Percentiles rank a stretch among this genome's conserved stretches.
These are phyloP conservation scores for Isoperla grammatica DNA, from an alignment of 2,888 invertebrate genomes.

Conservation along the genomic window DNA sequence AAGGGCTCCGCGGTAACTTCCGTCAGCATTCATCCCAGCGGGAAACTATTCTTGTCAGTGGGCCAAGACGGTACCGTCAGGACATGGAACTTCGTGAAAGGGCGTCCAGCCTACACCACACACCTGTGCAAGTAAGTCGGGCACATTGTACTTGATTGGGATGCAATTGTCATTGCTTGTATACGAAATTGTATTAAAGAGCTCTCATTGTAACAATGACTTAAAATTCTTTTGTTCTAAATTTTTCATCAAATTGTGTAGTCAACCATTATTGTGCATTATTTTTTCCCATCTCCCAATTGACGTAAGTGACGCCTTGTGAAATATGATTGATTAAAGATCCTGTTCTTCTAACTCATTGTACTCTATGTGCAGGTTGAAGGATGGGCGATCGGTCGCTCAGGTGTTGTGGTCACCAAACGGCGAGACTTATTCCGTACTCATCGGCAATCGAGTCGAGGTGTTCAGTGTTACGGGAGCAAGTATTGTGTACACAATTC, in stretches of 20 bases:
- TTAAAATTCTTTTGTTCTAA: not conserved
- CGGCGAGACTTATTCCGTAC: conserved; percentile 70
- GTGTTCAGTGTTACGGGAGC: conserved; percentile 77
- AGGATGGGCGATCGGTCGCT: conserved; percentile 19
- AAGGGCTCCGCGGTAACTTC: conserved; percentile 63
- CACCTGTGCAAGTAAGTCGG: conserved; percentile 54
- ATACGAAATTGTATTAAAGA: not conserved
- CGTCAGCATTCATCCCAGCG: conserved; percentile 80
- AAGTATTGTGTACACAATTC: conserved; percentile 60
- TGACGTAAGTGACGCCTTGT: too few species aligned
- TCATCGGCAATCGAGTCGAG: conserved; percentile 65
- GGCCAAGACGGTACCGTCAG: conserved; percentile 77
- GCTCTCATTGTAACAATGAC: not conserved
- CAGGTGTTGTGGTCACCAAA: conserved; percentile 63
- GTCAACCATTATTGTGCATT: conserved; percentile 8
- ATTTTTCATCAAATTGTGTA: conserved; percentile 3
- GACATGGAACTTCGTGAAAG: conserved; percentile 94
- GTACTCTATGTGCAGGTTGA: not conserved
- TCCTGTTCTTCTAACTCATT: too few species aligned
- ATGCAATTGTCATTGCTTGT: not conserved
- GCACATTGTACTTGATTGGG: not conserved
- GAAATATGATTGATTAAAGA: too few species aligned
- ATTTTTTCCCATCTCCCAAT: too few species aligned
- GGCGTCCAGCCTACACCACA: conserved; percentile 83
- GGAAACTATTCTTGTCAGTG: conserved; percentile 80